Percentiles rank a stretch among this genome's conserved stretches.
These are phyloP conservation scores for Gambusia yucatana DNA, from an alignment of 2,797 vertebrate genomes.

Conservation along the genomic window DNA sequence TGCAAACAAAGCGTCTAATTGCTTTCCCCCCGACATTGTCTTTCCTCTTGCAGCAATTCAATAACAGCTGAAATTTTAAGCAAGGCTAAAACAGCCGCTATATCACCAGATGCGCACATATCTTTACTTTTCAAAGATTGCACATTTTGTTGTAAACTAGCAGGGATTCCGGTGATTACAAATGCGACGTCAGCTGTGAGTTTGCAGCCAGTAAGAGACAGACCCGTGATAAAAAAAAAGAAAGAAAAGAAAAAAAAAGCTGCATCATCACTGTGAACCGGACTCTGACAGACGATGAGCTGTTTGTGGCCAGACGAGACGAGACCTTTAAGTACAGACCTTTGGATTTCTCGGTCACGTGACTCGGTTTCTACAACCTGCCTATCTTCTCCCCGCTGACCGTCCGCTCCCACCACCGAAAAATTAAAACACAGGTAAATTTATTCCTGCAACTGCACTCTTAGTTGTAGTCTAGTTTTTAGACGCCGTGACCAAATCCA, in stretches of 20 bases:
- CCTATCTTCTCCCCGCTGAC: conserved; percentile 53
- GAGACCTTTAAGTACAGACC: conserved; percentile 77
- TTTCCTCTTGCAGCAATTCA: neutral
- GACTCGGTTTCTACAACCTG: conserved; percentile 62
- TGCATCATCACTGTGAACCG: conserved; percentile 31
- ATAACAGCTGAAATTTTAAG: neutral
- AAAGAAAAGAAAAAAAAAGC: neutral
- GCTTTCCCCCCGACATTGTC: neutral
- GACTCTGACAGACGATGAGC: conserved; percentile 53
- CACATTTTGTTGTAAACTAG: neutral
- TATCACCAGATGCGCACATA: neutral
- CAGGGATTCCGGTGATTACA: neutral
- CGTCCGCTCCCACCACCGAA: conserved; percentile 50
- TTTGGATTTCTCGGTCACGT: conserved; percentile 73
- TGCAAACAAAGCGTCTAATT: neutral
- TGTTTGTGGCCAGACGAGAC: conserved; percentile 64
- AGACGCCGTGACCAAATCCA: neutral
- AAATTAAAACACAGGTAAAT: conserved; percentile 66
- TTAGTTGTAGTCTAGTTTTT: conserved; percentile 25
- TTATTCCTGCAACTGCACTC: conserved; percentile 26
- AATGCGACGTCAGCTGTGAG: conserved; percentile 1
- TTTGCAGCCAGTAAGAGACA: conserved; percentile 16
- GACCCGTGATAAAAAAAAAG: conserved; percentile 17
- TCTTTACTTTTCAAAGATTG: neutral
- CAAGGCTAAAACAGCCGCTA: neutral